phyloP scores from a whole-genome alignment of 2,797 vertebrate species.

The Gastrophryne carolinensis region DNA sequence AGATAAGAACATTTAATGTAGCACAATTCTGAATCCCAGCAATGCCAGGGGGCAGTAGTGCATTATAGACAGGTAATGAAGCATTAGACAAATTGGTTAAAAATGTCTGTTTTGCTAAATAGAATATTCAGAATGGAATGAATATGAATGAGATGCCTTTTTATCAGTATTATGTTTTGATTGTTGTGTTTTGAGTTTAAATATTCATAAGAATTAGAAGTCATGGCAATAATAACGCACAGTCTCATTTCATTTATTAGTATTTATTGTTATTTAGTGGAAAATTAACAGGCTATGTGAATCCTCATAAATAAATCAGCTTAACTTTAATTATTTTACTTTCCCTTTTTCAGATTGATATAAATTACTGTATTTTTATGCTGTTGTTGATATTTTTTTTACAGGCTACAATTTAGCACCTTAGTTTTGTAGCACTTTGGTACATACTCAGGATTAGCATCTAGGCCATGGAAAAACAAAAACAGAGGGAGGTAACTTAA shows the following conservation, averaged over 20 bases:
- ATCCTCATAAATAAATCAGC: neutral
- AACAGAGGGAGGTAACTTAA: too few species aligned
- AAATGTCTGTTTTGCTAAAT: slow-evolving; percentile 51
- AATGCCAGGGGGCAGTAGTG: slow-evolving; percentile 46
- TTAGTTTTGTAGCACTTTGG: too few species aligned
- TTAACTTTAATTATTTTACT: neutral
- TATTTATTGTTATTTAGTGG: neutral
- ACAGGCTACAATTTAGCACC: too few species aligned
- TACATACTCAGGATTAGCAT: too few species aligned
- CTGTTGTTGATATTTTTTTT: too few species aligned
- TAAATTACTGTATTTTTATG: too few species aligned
- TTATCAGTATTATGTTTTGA: slow-evolving; percentile 46
- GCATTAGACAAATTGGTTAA: slow-evolving; percentile 46
- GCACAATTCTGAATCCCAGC: slow-evolving; percentile 49
- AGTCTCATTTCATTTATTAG: neutral
- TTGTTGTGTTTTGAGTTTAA: slow-evolving; percentile 26
- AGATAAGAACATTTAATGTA: slow-evolving; percentile 51
- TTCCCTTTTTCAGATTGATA: neutral
- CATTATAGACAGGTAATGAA: slow-evolving; percentile 48
- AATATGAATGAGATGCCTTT: slow-evolving; percentile 45
- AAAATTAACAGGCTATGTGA: slow-evolving; percentile 1
- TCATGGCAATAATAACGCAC: neutral
- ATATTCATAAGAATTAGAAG: slow-evolving; percentile 27
- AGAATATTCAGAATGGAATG: slow-evolving; percentile 49
- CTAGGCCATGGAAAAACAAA: too few species aligned